Evolutionary conservation across 2,113 vertebrate species (phyloP), one percentile per base, ranked within the genome.

Genomic region (Hymenochirus boettgeri): DNA sequence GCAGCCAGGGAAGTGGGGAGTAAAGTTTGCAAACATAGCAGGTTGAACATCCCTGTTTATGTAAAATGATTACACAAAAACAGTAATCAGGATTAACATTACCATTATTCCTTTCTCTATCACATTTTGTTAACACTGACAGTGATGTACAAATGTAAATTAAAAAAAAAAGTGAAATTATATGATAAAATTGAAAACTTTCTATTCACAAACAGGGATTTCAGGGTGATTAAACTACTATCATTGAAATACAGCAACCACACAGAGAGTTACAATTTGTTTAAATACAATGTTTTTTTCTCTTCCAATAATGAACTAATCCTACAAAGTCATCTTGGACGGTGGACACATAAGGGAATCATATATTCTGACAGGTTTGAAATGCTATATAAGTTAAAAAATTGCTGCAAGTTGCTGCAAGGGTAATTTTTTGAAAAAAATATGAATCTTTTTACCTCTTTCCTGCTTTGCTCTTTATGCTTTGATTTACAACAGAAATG

Each of bases 251-350:
- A 60, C 48, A 29, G 53, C 54, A 65, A 57, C 21, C 18, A 60
- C 65, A 69, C 33, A 39, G 26, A 61, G 13, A 58, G 26, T 42
- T 9, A 69, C 65, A 69, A 24, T 60, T 59, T 59, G 23, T 51
- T 60, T 24, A 53, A 59, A 67, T 52, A 69, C 57, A 27, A n/a
- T n/a, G n/a, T n/a, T n/a, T 27, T 53, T 23, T 45, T 60, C n/a
- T 35, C 33, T 13, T 35, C 7, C 11, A 51, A 48, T 51, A 50
- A 27, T 12, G 15, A 58, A n/a, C n/a, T n/a, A n/a, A n/a, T n/a
- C n/a, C n/a, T n/a, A n/a, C n/a, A n/a, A n/a, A n/a, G 42, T 42
- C 4, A 23, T 53, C n/a, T n/a, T 45, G n/a, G 25, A 67, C 21
- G 33, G 2, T 27, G 42, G 11, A 37, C 53, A 39, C 37, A 31